Evolutionary conservation across 2,113 vertebrate genomes (phyloP), one percentile per base, ranked within the genome.

Genomic region (Colistium nudipinnis): DNA sequence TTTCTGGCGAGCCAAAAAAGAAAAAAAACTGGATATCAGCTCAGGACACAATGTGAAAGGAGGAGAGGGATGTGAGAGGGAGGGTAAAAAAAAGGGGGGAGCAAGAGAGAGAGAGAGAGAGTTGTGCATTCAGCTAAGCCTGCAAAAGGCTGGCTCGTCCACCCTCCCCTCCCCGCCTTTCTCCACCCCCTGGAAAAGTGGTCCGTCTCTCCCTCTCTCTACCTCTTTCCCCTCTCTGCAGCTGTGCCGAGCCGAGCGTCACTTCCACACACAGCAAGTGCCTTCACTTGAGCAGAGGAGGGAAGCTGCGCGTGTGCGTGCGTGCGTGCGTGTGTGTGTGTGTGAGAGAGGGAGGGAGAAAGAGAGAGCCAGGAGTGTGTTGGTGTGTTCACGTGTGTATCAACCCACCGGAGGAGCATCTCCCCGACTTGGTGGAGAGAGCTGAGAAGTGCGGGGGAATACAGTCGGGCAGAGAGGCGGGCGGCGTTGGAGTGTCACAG

Each of bases 181-280:
- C 81, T 81, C 78, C 82, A 81, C 86, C 82, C 72, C 66, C 82
- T 84, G 56, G 66, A 84, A 85, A 85, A 89, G 70, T 82, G 39
- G 60, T 63, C 57, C 27, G 11, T 54, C 44, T 76, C 63, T 60
- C 57, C 53, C 79, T 66, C 79, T 74, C 62, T 69, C 68, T 51
- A 31, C 36, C 76, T 80, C 83, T 77, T 81, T 62, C 72, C 53
- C 51, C 61, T 76, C 84, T 87, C 87, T 90, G 89, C 89, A 91
- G 87, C 90, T 90, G 90, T 85, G 86, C 83, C 89, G 78, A 74
- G 80, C 74, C 74, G 70, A 83, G 78, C 80, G 62, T 87, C 87
- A 88, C 87, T 83, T 86, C 84, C 82, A 88, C 82, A 88, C 82
- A 90, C 83, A 88, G 87, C 87, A 86, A 89, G 88, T 87, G 89